These are phyloP conservation scores for Erynnis tages DNA, from an alignment of 2,888 invertebrate genomes.

Conservation along the genomic window DNA sequence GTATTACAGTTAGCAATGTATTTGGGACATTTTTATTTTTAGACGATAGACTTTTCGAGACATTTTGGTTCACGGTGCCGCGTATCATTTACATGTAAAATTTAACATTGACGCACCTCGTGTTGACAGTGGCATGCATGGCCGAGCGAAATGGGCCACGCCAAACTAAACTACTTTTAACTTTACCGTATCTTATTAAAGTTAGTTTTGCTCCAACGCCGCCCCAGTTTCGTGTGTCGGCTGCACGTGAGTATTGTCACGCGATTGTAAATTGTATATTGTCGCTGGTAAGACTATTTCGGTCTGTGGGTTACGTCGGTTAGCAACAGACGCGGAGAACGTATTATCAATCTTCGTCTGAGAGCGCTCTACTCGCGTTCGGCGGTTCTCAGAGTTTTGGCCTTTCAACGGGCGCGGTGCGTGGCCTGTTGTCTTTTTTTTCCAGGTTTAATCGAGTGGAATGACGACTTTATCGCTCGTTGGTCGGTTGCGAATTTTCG, in stretches of 20 bases:
- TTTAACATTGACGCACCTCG: conserved; percentile 43
- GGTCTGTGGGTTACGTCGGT: conserved; percentile 13
- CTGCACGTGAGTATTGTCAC: conserved; percentile 13
- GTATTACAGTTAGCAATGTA: neutral
- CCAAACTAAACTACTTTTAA: conserved; percentile 31
- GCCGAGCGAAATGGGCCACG: conserved; percentile 41
- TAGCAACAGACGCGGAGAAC: conserved; percentile 32
- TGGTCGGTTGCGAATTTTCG: conserved; percentile 24
- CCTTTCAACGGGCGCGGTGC: conserved; percentile 30
- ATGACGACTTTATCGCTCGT: conserved; percentile 39
- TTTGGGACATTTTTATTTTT: conserved; percentile 15
- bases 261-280: conserved; percentile 19
- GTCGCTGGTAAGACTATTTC: conserved; percentile 28
- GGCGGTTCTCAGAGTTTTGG: conserved; percentile 51
- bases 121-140: conserved; percentile 43
- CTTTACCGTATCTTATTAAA: conserved; percentile 33
- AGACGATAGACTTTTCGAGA: conserved; percentile 3
- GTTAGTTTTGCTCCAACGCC: conserved; percentile 38
- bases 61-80: conserved; percentile 18
- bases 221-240: conserved; percentile 18
- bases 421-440: conserved; percentile 39
- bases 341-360: conserved; percentile 32
- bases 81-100: conserved; percentile 44
- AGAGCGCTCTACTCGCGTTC: conserved; percentile 42
- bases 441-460: conserved; percentile 38